These are phyloP conservation scores for Gadopsis marmoratus DNA, from an alignment of 2,797 vertebrate species.

Conservation along the genomic window DNA sequence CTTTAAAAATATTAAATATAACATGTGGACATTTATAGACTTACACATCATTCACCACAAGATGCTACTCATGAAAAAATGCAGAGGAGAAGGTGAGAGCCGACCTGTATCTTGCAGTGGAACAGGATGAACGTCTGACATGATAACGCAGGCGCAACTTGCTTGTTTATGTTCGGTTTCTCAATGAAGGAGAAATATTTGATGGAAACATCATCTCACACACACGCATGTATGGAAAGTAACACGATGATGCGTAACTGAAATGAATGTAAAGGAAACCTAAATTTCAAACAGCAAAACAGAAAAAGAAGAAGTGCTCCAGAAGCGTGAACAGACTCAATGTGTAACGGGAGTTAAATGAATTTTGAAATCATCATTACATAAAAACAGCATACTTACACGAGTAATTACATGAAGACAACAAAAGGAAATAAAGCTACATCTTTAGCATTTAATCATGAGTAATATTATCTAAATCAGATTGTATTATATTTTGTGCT, in stretches of 20 bases:
- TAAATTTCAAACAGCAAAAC: neutral
- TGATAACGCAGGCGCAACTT: slow-evolving; percentile 2
- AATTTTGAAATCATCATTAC: neutral
- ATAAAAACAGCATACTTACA: neutral
- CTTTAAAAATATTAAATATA: neutral
- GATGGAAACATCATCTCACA: slow-evolving; percentile 1
- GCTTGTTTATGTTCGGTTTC: slow-evolving; percentile 15
- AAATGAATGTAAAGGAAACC: neutral
- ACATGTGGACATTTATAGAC: neutral
- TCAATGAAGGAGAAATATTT: slow-evolving; percentile 23
- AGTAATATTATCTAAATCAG: neutral
- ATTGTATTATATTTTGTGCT: neutral
- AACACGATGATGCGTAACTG: neutral
- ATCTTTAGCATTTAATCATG: neutral
- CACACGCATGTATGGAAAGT: neutral
- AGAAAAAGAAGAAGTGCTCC: neutral
- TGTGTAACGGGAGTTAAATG: neutral
- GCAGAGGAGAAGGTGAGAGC: neutral
- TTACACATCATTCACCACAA: neutral
- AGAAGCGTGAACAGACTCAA: neutral
- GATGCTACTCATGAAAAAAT: neutral
- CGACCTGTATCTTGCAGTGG: neutral
- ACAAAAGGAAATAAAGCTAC: neutral
- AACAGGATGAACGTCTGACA: slow-evolving; percentile 10
- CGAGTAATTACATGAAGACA: neutral